These are phyloP conservation scores for Heteromurus nitidus DNA, from an alignment of 2,888 invertebrate species.

Conservation along the genomic window DNA sequence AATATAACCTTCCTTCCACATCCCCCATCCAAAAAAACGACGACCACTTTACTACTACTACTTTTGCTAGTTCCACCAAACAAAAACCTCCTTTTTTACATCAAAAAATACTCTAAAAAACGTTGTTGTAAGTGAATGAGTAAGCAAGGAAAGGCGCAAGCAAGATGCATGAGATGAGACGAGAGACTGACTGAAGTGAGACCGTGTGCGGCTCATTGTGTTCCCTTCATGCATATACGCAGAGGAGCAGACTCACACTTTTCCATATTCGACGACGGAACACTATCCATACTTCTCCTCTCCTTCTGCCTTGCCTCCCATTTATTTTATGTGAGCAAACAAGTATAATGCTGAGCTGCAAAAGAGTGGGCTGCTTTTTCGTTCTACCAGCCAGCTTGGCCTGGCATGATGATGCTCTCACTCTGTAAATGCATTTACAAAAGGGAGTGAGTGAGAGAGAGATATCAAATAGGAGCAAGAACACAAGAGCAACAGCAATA, in stretches of 20 bases:
- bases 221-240: constrained; percentile 45
- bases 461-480: background rate
- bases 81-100: constrained; percentile 41
- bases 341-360: constrained; percentile 10
- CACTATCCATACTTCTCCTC: constrained; percentile 7
- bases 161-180: constrained; percentile 48
- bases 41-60: constrained; percentile 43
- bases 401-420: background rate
- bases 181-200: constrained; percentile 50
- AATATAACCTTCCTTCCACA: constrained; percentile 33
- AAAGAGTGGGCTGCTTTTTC: background rate
- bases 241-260: background rate
- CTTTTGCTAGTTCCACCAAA: constrained; percentile 37
- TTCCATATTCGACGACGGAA: background rate
- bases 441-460: background rate
- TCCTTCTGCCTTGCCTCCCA: constrained; percentile 11
- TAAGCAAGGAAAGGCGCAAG: constrained; percentile 6
- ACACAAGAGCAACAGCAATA: background rate
- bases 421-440: too few relatives aligned
- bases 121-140: background rate
- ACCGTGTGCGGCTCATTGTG: constrained; percentile 51
- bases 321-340: constrained; percentile 45
- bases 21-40: constrained; percentile 34
- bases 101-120: constrained; percentile 1
- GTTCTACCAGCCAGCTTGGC: background rate